Base-by-base conservation (phyloP, 2,113 vertebrate genomes). In the Carettochelys insculpta region DNA sequence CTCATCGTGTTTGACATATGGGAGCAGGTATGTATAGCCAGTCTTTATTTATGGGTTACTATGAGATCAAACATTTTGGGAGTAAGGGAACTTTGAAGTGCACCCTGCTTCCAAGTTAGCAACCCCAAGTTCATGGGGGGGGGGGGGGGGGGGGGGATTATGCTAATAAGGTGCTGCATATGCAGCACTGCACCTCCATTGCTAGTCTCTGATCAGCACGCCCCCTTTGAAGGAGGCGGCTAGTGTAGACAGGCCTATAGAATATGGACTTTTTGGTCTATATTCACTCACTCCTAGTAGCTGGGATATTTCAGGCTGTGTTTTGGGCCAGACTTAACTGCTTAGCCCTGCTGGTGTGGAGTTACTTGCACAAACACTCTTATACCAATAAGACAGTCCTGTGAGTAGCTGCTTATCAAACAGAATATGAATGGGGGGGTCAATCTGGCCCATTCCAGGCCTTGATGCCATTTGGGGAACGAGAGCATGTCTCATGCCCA, bases 1-100 rank as follows among this genome's bases (percentile, higher is more conserved):
- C 98, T 99, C 7, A 86, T 99, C 92, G 97, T 99, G 95, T 99
- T 99, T n/a, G 99, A 99, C 94, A 98, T 99, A 86, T 99, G 99
- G 99, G 99, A 99, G 90, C 99, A 99, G 98, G 99, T 99, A 98
- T 52, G 52, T 41, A 17, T 1, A 10, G 22, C n/a, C n/a, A n/a
- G n/a, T 54, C n/a, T 54, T 51, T 73, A 47, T 53, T 43, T 80
- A 17, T 24, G 19, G 10, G 6, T 43, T 22, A 3, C 22, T 82
- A 31, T n/a, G n/a, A n/a, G n/a, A n/a, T n/a, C n/a, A n/a, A n/a
- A n/a, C n/a, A n/a, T n/a, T n/a, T n/a, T n/a, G n/a, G n/a, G n/a
- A n/a, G n/a, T n/a, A n/a, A n/a, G n/a, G n/a, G n/a, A n/a, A n/a
- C n/a, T n/a, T n/a, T n/a, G n/a, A n/a, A n/a, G n/a, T n/a, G n/a